These are phyloP conservation scores for Tetranychus truncatus DNA, from an alignment of 2,888 invertebrate genomes.

Conservation along the genomic window DNA sequence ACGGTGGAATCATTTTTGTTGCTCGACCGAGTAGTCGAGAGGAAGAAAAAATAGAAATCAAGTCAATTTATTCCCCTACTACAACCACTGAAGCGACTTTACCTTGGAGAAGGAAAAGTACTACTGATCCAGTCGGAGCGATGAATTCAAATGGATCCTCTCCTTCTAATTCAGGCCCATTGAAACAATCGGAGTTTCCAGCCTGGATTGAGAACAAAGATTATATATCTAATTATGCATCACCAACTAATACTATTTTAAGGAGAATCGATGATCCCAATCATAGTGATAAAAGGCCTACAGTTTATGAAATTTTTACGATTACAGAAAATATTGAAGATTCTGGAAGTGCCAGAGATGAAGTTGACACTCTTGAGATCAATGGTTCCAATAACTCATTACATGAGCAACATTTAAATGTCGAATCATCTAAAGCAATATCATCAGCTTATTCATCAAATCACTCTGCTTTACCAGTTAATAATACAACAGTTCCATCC, in stretches of 20 bases:
- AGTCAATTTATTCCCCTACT: conserved; percentile 25
- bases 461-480: not conserved
- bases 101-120: conserved; percentile 52
- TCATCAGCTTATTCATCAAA: not conserved
- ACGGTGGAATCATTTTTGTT: conserved; percentile 62
- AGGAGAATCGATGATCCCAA: conserved; percentile 31
- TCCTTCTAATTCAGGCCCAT: conserved; percentile 41
- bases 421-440: not conserved
- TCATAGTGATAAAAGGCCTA: not conserved
- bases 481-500: not conserved
- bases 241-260: conserved; percentile 73
- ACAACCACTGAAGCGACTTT: conserved; percentile 62
- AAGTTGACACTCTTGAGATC: not conserved
- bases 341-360: not conserved
- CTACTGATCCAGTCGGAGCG: not conserved
- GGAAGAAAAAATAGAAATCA: not conserved
- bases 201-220: conserved; percentile 89
- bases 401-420: not conserved
- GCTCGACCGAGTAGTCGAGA: conserved; percentile 45
- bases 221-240: conserved; percentile 62
- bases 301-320: conserved; percentile 9
- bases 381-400: not conserved
- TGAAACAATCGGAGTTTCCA: conserved; percentile 71
- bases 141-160: conserved; percentile 39
- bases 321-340: not conserved